Percentiles rank a stretch among this genome's conserved stretches.
phyloP scores from a whole-genome alignment of 2,797 vertebrate genomes.

The Galago senegalensis region DNA sequence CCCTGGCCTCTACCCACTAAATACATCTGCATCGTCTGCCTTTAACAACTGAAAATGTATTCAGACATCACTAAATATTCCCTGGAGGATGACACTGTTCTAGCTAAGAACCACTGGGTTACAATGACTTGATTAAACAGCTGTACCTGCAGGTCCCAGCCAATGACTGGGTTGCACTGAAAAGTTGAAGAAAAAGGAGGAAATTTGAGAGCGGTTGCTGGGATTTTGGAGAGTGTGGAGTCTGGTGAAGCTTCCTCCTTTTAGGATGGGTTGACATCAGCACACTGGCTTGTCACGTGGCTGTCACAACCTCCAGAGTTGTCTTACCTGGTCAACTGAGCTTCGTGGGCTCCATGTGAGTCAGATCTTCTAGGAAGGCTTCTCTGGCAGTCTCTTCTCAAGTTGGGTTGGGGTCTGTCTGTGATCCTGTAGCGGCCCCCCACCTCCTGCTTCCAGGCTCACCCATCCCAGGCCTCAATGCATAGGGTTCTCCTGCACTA shows the following conservation, averaged over 20 bases:
- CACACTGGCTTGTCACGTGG: background rate
- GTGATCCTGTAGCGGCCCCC: background rate
- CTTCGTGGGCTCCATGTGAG: background rate
- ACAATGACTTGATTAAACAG: background rate
- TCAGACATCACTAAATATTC: background rate
- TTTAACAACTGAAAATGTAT: background rate
- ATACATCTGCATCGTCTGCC: background rate
- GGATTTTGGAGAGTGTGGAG: background rate
- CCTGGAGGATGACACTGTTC: background rate
- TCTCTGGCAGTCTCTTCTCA: too few relatives aligned
- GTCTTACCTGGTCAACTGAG: too few relatives aligned
- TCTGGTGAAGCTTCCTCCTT: background rate
- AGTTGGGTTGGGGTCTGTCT: background rate
- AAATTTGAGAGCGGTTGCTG: background rate
- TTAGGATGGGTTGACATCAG: background rate
- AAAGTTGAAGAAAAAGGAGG: fast-evolving
- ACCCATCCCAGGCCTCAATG: background rate
- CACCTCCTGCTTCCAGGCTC: background rate
- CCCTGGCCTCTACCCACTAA: background rate
- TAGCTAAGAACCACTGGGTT: background rate
- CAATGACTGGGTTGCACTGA: background rate
- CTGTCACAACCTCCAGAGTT: background rate
- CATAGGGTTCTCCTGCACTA: background rate
- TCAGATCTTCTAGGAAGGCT: background rate
- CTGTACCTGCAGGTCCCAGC: background rate